Conservation (phyloP, 2,113 vertebrate species). For the Chiloscyllium plagiosum region DNA sequence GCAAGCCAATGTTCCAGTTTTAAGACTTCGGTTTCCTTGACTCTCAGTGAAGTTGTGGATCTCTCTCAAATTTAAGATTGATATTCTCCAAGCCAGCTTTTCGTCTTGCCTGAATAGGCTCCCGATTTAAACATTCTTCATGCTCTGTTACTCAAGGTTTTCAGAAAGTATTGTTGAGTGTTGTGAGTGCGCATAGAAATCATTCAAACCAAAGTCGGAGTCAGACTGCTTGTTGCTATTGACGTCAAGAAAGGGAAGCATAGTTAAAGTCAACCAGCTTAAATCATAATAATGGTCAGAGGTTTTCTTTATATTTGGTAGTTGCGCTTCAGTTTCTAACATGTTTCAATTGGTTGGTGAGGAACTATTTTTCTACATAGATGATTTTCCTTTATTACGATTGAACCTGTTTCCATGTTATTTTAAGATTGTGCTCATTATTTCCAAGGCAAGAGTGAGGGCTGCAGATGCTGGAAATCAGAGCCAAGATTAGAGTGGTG, state of each 20-base stretch:
- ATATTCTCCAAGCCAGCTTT: background rate
- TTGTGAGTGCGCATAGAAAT: background rate
- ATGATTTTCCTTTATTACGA: background rate
- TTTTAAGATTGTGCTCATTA: background rate
- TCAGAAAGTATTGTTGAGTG: background rate
- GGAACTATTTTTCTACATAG: background rate
- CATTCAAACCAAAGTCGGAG: background rate
- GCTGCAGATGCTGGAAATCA: too few species aligned
- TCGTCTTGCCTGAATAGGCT: background rate
- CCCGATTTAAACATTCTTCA: slow-evolving; percentile 6
- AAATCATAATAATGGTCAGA: background rate
- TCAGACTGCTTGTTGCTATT: background rate
- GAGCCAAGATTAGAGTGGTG: too few species aligned
- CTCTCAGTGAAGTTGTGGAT: background rate
- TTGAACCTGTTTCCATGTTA: background rate
- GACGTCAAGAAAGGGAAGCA: background rate
- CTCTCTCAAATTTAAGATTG: background rate
- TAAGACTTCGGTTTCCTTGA: background rate
- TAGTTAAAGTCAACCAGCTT: background rate
- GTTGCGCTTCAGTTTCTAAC: background rate
- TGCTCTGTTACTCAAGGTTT: background rate
- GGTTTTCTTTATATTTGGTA: background rate
- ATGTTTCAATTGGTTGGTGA: background rate
- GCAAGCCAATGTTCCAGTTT: background rate
- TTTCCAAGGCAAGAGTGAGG: background rate